Percentiles rank a stretch among this genome's conserved stretches.
Conservation (phyloP, 2,888 invertebrate species). For the Eurois occulta region DNA sequence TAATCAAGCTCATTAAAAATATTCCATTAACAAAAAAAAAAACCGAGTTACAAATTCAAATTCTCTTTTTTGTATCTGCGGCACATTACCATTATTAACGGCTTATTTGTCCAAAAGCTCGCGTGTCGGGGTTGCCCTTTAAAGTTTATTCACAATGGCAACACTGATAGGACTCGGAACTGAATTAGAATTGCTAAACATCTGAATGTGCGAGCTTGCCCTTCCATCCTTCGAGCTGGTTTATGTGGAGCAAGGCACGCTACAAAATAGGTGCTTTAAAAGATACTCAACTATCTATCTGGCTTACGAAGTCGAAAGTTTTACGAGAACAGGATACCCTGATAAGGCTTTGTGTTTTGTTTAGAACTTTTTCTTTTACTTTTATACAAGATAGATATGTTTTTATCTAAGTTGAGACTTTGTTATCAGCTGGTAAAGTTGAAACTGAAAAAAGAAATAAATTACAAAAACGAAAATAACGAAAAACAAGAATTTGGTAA, state of each 20-base stretch:
- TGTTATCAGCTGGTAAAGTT: constrained; percentile 16
- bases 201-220: constrained; percentile 71
- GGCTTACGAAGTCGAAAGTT: constrained; percentile 55
- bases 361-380: constrained; percentile 37
- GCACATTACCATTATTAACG: constrained; percentile 72
- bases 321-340: constrained; percentile 68
- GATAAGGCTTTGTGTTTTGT: constrained; percentile 57
- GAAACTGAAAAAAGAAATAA: background rate
- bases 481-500: background rate
- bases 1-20: constrained; percentile 11
- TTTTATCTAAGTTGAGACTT: background rate
- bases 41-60: constrained; percentile 39
- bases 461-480: background rate
- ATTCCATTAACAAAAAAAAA: constrained; percentile 17
- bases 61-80: constrained; percentile 67
- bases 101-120: constrained; percentile 76
- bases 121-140: constrained; percentile 73
- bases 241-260: constrained; percentile 62
- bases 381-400: background rate
- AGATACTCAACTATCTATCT: constrained; percentile 45
- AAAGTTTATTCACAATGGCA: constrained; percentile 72
- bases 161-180: constrained; percentile 70
- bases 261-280: constrained; percentile 60
- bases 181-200: constrained; percentile 81
- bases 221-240: constrained; percentile 65